A percentile compares a stretch with the other conserved stretches of the same genome.
Evolutionary conservation across 2,888 invertebrate genomes (phyloP).

Genomic region (Harpalus rufipes): DNA sequence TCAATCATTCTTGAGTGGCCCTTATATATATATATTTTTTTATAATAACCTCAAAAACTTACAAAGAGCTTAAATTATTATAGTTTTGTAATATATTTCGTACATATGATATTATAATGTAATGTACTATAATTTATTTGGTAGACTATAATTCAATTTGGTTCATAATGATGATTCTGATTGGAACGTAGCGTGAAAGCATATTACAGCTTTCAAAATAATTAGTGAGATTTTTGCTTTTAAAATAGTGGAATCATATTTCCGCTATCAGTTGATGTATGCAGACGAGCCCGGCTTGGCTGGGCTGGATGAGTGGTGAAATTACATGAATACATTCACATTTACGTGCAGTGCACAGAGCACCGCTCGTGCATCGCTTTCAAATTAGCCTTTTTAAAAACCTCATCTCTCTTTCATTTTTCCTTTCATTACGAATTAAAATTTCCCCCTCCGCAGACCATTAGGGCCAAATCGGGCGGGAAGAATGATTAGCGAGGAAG

Average conservation of each 20-base stretch:
- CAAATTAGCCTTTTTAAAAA: constrained; percentile 41
- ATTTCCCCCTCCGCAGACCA: constrained; percentile 24
- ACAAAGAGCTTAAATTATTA: too few relatives aligned
- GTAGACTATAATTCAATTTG: background rate
- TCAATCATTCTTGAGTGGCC: too few relatives aligned
- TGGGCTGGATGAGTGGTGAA: constrained; percentile 26
- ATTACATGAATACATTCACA: constrained; percentile 27
- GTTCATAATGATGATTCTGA: background rate
- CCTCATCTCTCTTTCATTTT: constrained; percentile 43
- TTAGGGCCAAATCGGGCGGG: constrained; percentile 41
- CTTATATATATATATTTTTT: too few relatives aligned
- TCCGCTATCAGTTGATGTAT: background rate
- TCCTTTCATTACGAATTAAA: constrained; percentile 48
- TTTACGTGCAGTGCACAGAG: background rate
- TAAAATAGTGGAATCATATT: constrained; percentile 37
- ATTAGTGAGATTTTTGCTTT: constrained; percentile 24
- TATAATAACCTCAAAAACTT: too few relatives aligned
- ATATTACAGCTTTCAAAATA: constrained; percentile 20
- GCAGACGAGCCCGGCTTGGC: background rate
- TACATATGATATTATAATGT: background rate
- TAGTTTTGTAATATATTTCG: background rate
- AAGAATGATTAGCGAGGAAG: constrained; percentile 20
- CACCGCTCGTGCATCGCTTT: constrained; percentile 37
- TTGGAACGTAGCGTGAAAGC: constrained; percentile 1
- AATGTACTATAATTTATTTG: background rate